A percentile compares a stretch with the other conserved stretches of the same genome.
phyloP scores from a whole-genome alignment of 2,797 vertebrate genomes.

The Lophotriccus pileatus region DNA sequence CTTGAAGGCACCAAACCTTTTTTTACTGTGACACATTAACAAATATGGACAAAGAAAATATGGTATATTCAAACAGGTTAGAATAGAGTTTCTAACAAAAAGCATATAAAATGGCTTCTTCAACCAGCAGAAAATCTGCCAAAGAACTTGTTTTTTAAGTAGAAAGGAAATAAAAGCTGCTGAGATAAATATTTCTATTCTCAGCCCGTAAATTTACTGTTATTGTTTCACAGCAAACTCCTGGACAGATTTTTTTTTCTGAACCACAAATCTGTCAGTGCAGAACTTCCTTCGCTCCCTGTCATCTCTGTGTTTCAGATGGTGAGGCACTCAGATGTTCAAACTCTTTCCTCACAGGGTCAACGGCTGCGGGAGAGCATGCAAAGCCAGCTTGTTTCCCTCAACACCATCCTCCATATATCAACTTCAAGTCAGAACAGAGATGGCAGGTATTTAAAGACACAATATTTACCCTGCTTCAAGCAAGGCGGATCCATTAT shows the following conservation, averaged over 20 bases:
- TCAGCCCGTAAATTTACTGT: not conserved
- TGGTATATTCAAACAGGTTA: not conserved
- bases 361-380: not conserved
- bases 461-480: not conserved
- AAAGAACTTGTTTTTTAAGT: not conserved
- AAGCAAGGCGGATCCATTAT: not conserved
- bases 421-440: not conserved
- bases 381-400: not conserved
- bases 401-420: not conserved
- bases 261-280: not conserved
- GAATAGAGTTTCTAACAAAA: not conserved
- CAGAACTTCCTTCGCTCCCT: not conserved
- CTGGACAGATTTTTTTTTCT: not conserved
- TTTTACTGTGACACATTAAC: not conserved
- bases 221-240: not conserved
- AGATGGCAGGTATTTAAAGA: not conserved
- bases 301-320: not conserved
- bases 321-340: not conserved
- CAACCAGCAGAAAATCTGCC: not conserved
- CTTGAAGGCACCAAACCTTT: not conserved
- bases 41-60: not conserved
- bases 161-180: not conserved
- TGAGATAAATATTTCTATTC: not conserved
- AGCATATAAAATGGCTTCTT: not conserved
- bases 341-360: not conserved